phyloP scores from a whole-genome alignment of 2,113 vertebrate genomes.

The Formicarius rufipectus region DNA sequence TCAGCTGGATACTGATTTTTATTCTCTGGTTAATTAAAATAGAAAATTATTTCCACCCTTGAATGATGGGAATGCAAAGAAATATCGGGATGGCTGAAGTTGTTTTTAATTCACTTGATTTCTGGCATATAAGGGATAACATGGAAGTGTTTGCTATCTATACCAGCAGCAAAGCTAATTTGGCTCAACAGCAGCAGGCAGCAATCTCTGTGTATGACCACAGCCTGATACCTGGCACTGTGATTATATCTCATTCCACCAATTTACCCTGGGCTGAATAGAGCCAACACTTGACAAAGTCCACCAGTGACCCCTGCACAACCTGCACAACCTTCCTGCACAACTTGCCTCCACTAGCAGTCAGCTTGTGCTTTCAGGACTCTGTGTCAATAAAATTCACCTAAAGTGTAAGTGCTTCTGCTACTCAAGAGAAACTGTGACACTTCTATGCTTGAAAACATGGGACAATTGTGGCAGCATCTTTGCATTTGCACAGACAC shows the following conservation, averaged over 20 bases:
- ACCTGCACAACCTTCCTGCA: fast-evolving
- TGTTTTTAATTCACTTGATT: not conserved
- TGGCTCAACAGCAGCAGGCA: not conserved
- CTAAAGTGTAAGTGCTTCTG: not conserved
- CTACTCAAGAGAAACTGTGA: not conserved
- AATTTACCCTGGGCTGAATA: not conserved
- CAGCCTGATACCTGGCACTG: not conserved
- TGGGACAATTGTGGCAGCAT: not conserved
- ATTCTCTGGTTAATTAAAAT: not conserved
- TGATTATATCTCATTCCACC: not conserved
- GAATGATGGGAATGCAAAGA: not conserved
- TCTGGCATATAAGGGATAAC: not conserved
- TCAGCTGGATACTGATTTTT: conserved; percentile 1
- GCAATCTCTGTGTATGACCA: not conserved
- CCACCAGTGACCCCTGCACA: fast-evolving
- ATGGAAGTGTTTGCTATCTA: not conserved
- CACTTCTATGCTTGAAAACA: not conserved
- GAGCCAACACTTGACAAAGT: not conserved
- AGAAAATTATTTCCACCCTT: not conserved
- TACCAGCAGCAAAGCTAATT: not conserved
- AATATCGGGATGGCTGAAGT: not conserved
- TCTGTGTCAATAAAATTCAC: not conserved
- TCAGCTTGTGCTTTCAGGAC: not conserved
- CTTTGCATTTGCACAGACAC: not conserved
- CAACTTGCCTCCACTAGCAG: not conserved